phyloP scores from a whole-genome alignment of 2,888 invertebrate genomes.

The Drosophila parthenogenetica region DNA sequence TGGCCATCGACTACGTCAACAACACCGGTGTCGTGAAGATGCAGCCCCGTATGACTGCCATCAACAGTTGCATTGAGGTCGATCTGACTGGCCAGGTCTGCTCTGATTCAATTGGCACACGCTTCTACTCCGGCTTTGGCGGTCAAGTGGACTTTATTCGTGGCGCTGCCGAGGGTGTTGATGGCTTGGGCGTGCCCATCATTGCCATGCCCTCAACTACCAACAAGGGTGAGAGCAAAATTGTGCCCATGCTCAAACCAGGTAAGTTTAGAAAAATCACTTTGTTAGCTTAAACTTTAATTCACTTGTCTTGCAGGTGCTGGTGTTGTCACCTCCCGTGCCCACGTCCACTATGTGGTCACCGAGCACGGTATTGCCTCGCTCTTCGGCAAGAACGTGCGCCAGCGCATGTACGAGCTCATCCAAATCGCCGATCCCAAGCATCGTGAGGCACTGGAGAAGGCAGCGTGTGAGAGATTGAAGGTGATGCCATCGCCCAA shows the following conservation, averaged over 20 bases:
- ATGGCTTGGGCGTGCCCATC: slow-evolving; percentile 95
- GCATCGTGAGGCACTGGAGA: slow-evolving; percentile 93
- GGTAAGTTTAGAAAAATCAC: slow-evolving; percentile 86
- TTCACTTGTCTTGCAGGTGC: slow-evolving; percentile 88
- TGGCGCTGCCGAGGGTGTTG: slow-evolving; percentile 93
- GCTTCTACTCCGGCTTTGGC: slow-evolving; percentile 92
- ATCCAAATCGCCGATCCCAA: slow-evolving; percentile 96
- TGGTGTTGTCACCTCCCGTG: slow-evolving; percentile 96
- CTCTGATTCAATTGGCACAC: slow-evolving; percentile 95
- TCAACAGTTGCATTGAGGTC: slow-evolving; percentile 97
- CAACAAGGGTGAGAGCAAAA: slow-evolving; percentile 93
- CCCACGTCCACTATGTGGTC: slow-evolving; percentile 96
- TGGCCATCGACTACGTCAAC: slow-evolving; percentile 95
- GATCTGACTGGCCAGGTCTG: slow-evolving; percentile 97
- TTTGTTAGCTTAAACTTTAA: background rate
- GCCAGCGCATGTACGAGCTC: slow-evolving; percentile 95
- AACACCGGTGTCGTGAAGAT: slow-evolving; percentile 92
- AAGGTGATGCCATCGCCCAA: slow-evolving; percentile 89
- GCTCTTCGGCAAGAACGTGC: slow-evolving; percentile 94
- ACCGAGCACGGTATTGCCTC: slow-evolving; percentile 96
- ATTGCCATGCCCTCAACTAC: slow-evolving; percentile 94
- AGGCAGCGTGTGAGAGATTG: slow-evolving; percentile 93
- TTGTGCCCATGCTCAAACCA: slow-evolving; percentile 91
- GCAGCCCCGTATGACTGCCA: slow-evolving; percentile 97
- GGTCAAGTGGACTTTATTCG: slow-evolving; percentile 97